phyloP scores from a whole-genome alignment of 2,113 vertebrate species.

The Cryptotis parvus region DNA sequence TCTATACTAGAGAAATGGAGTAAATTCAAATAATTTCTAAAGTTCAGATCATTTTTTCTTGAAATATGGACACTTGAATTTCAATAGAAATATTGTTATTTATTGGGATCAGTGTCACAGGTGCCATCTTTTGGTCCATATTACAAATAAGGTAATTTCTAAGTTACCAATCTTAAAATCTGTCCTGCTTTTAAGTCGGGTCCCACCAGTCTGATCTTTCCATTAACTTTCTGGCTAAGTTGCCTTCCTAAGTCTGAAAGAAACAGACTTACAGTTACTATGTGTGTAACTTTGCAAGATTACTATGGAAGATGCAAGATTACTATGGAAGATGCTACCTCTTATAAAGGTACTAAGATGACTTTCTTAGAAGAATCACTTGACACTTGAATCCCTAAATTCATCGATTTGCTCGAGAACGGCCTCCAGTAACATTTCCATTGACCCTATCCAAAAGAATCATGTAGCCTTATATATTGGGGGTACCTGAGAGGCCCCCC shows the following conservation, averaged over 20 bases:
- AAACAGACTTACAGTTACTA: background rate
- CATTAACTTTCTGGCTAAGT: accelerated
- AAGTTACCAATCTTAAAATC: background rate
- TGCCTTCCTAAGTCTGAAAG: background rate
- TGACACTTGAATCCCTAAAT: no score
- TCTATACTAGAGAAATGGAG: background rate
- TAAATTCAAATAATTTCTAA: background rate
- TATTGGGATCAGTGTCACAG: background rate
- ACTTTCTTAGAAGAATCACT: background rate
- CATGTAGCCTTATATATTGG: background rate
- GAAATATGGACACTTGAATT: background rate
- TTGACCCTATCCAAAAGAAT: no score
- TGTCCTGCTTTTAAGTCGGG: background rate
- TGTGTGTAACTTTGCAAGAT: background rate
- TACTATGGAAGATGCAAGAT: background rate
- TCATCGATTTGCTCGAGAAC: no score
- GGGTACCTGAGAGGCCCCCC: background rate
- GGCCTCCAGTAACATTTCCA: no score
- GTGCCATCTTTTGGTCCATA: background rate
- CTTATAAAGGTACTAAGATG: background rate
- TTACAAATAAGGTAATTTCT: background rate
- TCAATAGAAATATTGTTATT: background rate
- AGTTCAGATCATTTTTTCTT: background rate
- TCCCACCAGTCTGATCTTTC: background rate
- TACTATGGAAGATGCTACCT: background rate